phyloP scores from a whole-genome alignment of 2,797 vertebrate genomes.

The Myripristis jacobus region DNA sequence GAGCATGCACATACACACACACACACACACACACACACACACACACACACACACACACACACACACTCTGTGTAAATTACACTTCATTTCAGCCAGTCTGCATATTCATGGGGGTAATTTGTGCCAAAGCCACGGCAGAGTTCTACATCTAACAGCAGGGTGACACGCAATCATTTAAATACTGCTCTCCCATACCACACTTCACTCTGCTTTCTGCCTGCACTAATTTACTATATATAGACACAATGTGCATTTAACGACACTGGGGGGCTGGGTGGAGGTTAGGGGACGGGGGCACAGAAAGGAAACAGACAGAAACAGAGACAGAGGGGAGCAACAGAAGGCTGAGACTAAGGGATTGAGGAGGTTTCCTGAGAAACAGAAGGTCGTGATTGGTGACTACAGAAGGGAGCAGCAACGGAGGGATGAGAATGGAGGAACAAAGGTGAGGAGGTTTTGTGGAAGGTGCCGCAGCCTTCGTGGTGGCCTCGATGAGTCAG shows the following conservation, averaged over 20 bases:
- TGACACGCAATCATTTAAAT: slow-evolving; percentile 68
- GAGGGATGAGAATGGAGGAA: slow-evolving; percentile 13
- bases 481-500: slow-evolving; percentile 62
- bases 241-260: slow-evolving; percentile 55
- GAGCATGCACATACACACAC: neutral
- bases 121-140: slow-evolving; percentile 65
- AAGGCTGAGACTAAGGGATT: neutral
- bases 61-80: slow-evolving; percentile 48
- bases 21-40: neutral
- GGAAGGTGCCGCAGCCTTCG: slow-evolving; percentile 32
- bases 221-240: slow-evolving; percentile 61
- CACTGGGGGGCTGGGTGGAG: slow-evolving; percentile 32
- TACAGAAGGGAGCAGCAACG: slow-evolving; percentile 4
- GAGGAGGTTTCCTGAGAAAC: slow-evolving; percentile 9
- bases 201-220: slow-evolving; percentile 49
- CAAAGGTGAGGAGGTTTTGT: slow-evolving; percentile 40
- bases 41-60: slow-evolving; percentile 12
- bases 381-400: slow-evolving; percentile 20
- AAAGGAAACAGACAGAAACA: slow-evolving; percentile 28
- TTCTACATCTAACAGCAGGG: slow-evolving; percentile 67
- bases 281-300: too few species aligned
- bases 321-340: slow-evolving; percentile 5
- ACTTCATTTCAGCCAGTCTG: slow-evolving; percentile 55
- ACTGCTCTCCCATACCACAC: slow-evolving; percentile 44
- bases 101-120: slow-evolving; percentile 63